Conservation (phyloP, 2,888 invertebrate species). For the Morpho deidamia region DNA sequence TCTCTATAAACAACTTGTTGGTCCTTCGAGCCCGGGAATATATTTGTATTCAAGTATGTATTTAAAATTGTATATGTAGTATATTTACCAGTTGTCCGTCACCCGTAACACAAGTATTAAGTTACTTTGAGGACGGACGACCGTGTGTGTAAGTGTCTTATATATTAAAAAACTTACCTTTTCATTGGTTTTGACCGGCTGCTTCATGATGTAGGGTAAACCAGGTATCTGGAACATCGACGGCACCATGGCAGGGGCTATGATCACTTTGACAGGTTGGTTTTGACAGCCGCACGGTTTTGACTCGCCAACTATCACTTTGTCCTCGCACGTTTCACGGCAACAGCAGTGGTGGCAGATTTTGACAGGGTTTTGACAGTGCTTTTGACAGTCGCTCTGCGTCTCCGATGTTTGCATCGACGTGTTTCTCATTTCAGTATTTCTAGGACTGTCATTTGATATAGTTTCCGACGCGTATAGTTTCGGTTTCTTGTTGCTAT, state of each 20-base stretch:
- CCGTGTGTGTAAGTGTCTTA: no score
- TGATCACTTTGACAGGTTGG: slow-evolving; percentile 56
- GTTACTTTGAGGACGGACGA: no score
- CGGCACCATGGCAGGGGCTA: slow-evolving; percentile 66
- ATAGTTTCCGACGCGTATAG: slow-evolving; percentile 30
- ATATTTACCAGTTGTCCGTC: no score
- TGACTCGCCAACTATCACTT: slow-evolving; percentile 16
- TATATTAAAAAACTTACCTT: slow-evolving; percentile 46
- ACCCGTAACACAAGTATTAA: no score
- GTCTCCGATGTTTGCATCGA: slow-evolving; percentile 27
- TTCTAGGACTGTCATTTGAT: slow-evolving; percentile 15
- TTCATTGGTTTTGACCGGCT: slow-evolving; percentile 39
- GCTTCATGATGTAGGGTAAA: slow-evolving; percentile 55
- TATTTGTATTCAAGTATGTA: no score
- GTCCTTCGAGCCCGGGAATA: no score
- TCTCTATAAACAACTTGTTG: no score
- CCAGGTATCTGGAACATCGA: slow-evolving; percentile 52
- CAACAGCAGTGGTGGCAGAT: slow-evolving; percentile 47
- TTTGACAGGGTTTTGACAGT: slow-evolving; percentile 22
- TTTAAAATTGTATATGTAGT: no score
- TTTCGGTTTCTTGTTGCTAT: slow-evolving; percentile 53
- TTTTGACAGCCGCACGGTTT: slow-evolving; percentile 37
- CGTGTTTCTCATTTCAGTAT: slow-evolving; percentile 36
- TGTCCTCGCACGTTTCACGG: slow-evolving; percentile 21
- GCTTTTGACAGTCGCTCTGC: slow-evolving; percentile 16